Evolutionary conservation across 1,140 invertebrate genomes (phyloP).

Genomic region (Drosophila gunungcola): DNA sequence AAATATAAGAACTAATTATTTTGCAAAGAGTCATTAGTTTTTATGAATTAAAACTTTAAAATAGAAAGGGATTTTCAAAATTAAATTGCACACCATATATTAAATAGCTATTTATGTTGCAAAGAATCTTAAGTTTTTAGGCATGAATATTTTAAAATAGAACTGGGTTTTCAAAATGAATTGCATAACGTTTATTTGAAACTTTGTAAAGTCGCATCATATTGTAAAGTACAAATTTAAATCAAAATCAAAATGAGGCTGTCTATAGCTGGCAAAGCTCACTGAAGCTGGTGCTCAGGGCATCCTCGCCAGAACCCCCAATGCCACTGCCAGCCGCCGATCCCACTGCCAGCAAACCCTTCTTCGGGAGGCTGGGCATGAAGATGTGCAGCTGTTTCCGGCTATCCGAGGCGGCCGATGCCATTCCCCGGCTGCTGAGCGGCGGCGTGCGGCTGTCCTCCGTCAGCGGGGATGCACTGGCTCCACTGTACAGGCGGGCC

Average conservation of each 20-base stretch:
- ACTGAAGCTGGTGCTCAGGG: constrained; percentile 57
- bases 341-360: constrained; percentile 43
- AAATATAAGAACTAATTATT: too few relatives aligned
- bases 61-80: too few relatives aligned
- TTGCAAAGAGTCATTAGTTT: too few relatives aligned
- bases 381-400: constrained; percentile 82
- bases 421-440: constrained; percentile 45
- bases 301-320: constrained; percentile 40
- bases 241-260: neutral
- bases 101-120: too few relatives aligned
- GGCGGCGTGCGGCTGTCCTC: constrained; percentile 58
- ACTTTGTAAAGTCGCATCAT: too few relatives aligned
- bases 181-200: neutral
- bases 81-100: too few relatives aligned
- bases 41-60: too few relatives aligned
- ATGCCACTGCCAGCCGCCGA: constrained; percentile 14
- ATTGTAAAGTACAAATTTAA: neutral
- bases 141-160: too few relatives aligned
- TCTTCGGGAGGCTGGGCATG: constrained; percentile 82
- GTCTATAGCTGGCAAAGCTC: constrained; percentile 57
- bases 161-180: too few relatives aligned
- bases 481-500: constrained; percentile 68
- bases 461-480: constrained; percentile 21
- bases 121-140: too few relatives aligned
- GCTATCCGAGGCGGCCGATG: constrained; percentile 20